Evolutionary conservation across 64 coral and sea anemone genomes (phyloP), one percentile per base, ranked within the genome.

Genomic region (Catalaphyllia jardinei): DNA sequence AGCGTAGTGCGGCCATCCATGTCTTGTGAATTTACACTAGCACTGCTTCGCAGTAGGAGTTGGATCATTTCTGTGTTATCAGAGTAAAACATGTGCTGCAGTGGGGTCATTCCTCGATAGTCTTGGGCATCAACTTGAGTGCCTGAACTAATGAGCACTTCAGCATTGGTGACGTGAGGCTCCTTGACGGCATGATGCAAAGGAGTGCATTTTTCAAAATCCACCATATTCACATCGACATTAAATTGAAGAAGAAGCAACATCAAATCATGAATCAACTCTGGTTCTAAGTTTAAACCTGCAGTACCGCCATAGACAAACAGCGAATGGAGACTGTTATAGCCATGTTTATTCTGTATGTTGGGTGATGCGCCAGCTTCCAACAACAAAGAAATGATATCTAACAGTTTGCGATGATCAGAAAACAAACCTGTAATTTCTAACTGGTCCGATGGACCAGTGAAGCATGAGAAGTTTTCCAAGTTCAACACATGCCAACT

Each of bases 181-280:
- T 82, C 88, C 11, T 60, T 81, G 29, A 90, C 64, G 7, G 88
- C 88, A 9, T 90, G 78, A 51, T 90, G 88, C 24, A 90, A 73
- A 29, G 77, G 77, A 24, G 64, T 90, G 22, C 88, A 90, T 13
- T 46, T 46, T 73, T 90, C 88, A 73, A 59, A 90, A 82, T 90
- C 88, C 69, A 9, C 8, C 60, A 81, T 72, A 25, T 74, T 82
- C 77, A 80, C 88, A 90, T 90, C 71, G 1, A 60, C 88, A 52
- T 52, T 59, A 27, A 80, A 74, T 60, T 22, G 27, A 20, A 90
- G n/a, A 69, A 90, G 33, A 31, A 81, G 27, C 18, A 17, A 14
- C 3, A 90, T 73, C 20, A 81, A n/a, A 13, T 60, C 77, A 17
- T 73, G 8, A 18, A 74, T 81, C 13, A 31, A 72, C 0, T 2